phyloP scores from a whole-genome alignment of 2,888 invertebrate species.

The Neoaliturus tenellus region DNA sequence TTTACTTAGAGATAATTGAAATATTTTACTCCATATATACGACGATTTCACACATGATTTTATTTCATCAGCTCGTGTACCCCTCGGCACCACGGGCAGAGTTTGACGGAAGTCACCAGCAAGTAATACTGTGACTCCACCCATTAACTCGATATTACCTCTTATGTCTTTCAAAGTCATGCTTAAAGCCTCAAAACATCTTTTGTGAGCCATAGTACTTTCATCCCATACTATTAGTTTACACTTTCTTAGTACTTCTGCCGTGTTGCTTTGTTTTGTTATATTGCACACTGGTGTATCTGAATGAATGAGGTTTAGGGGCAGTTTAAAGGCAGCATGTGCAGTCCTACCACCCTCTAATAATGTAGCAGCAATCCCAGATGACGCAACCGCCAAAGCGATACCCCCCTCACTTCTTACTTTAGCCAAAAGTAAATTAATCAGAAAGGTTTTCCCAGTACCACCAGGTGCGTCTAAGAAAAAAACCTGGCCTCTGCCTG shows the following conservation, averaged over 20 bases:
- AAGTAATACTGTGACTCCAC: too few species aligned
- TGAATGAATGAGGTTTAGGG: neutral
- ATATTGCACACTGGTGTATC: neutral
- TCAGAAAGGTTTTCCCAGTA: neutral
- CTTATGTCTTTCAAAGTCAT: too few species aligned
- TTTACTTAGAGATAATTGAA: too few species aligned
- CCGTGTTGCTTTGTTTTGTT: neutral
- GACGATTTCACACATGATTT: too few species aligned
- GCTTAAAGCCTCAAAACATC: neutral
- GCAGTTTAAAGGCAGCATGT: slow-evolving; percentile 5
- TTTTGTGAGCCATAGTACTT: slow-evolving; percentile 16
- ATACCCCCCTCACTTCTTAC: neutral
- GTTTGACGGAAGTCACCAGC: too few species aligned
- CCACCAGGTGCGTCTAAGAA: slow-evolving; percentile 15
- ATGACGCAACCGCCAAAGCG: neutral
- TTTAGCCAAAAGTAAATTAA: neutral
- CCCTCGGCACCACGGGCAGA: too few species aligned
- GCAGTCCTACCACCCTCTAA: neutral
- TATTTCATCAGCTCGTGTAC: too few species aligned
- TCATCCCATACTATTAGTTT: slow-evolving; percentile 43
- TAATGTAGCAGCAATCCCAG: slow-evolving; percentile 1
- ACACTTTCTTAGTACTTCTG: neutral
- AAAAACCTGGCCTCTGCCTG: neutral
- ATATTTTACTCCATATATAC: too few species aligned
- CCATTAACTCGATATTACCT: too few species aligned